Base-by-base conservation (phyloP, 1,140 invertebrate genomes). In the Triops longicaudatus region DNA sequence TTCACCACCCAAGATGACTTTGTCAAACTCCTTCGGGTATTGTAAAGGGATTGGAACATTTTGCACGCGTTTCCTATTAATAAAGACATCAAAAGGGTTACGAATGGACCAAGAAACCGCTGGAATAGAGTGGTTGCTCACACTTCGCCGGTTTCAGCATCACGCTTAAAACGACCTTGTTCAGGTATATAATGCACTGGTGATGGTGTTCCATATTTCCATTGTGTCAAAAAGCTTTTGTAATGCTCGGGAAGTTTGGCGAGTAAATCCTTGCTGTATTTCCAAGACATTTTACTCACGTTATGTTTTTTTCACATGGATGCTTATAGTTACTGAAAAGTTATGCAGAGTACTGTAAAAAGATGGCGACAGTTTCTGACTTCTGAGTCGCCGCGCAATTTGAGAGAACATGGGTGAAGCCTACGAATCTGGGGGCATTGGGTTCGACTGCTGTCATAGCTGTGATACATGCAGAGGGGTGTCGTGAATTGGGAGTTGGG, bases 1-100 rank as follows among this genome's bases (percentile, higher is more conserved):
- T 87, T 99, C 97, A 9, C 97, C 97, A 79, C 96, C 97, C 96
- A 96, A 99, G 75, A 99, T 87, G 27, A 96, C 96, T 74, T 91
- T 75, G 83, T 98, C 85, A 76, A 90, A 84, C 86, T 98, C 93
- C 75, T 88, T 86, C 2, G 95, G 93, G 83, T 90, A 91, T 77
- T 88, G 87, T 0, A 97, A 80, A 2, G 91, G 91, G 26, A 98
- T 85, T n/a, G 91, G 89, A 77, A 90, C 80, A 86, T 95, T 93
- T 83, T 95, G 17, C 14, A 72, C 42, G 12, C 28, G 14, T 73
- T 73, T 73, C 41, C 76, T 77, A 78, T 73, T 17, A 37, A 79
- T 76, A 74, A 26, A 72, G 50, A 73, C 27, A 63, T 79, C 63
- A 78, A 72, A 72, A 76, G 41, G 1, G 72, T 76, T 74, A 76